These are phyloP conservation scores for Synodontis membranacea DNA, from an alignment of 2,113 vertebrate genomes.

Conservation along the genomic window DNA sequence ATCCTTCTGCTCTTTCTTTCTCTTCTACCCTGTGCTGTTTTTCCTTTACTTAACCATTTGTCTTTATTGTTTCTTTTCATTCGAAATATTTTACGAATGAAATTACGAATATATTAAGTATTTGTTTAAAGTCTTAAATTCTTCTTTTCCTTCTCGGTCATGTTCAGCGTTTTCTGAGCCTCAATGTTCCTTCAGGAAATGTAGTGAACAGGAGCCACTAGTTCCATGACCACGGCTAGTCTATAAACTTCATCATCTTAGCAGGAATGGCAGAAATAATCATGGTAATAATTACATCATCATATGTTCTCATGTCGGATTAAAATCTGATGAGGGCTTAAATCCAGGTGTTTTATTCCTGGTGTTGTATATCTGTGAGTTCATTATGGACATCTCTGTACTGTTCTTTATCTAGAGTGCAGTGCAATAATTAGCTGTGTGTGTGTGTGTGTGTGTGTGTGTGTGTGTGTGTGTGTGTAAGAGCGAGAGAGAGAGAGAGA, in stretches of 20 bases:
- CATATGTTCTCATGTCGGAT: not conserved
- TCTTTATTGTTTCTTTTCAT: not conserved
- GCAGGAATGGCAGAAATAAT: not conserved
- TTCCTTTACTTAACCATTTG: not conserved
- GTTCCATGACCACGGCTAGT: not conserved
- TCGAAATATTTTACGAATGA: not conserved
- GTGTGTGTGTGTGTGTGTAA: not conserved
- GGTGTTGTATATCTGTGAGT: not conserved
- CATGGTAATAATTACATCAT: not conserved
- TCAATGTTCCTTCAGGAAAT: not conserved
- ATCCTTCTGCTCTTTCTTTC: not conserved
- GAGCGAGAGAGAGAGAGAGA: no score
- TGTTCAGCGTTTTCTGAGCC: not conserved
- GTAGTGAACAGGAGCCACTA: not conserved
- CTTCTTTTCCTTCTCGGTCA: not conserved
- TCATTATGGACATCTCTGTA: not conserved
- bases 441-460: not conserved
- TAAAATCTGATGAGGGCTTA: not conserved
- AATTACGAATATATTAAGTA: accelerated
- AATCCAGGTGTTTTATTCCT: not conserved
- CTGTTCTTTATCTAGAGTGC: not conserved
- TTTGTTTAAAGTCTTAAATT: not conserved
- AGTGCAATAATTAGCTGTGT: not conserved
- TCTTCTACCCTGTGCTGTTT: not conserved
- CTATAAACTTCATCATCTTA: not conserved